Evolutionary conservation across 2,113 vertebrate species (phyloP).

Genomic region (Tinamus guttatus): DNA sequence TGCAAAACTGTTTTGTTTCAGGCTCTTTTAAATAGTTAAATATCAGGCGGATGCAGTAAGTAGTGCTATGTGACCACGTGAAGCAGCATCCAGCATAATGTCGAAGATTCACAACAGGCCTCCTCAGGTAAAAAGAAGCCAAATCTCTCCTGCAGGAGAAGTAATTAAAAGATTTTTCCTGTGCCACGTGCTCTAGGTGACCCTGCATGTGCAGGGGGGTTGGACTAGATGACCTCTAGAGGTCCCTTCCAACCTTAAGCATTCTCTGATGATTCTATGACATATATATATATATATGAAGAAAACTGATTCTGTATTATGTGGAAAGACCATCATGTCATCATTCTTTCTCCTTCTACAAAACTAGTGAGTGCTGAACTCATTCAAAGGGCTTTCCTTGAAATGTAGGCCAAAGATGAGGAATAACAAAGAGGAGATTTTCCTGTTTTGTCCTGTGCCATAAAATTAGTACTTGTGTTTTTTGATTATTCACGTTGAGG

Average conservation of each 20-base stretch:
- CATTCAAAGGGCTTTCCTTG: not conserved
- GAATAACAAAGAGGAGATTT: not conserved
- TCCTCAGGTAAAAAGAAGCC: not conserved
- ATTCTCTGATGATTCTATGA: too few species aligned
- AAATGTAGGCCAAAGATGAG: not conserved
- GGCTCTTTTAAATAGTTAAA: not conserved
- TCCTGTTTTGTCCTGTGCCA: not conserved
- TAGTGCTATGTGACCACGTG: not conserved
- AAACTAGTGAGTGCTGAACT: not conserved
- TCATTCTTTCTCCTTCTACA: not conserved
- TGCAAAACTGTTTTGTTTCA: not conserved
- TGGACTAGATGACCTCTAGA: too few species aligned
- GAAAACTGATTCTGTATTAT: not conserved
- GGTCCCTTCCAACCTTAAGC: too few species aligned
- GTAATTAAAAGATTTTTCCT: not conserved
- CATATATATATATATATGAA: not conserved
- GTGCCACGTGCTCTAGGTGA: too few species aligned
- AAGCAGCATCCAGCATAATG: not conserved
- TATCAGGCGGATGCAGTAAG: not conserved
- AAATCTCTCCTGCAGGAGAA: not conserved
- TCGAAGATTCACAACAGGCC: not conserved
- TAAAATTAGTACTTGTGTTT: not conserved
- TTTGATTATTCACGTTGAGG: not conserved
- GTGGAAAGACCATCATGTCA: not conserved
- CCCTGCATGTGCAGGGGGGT: too few species aligned